Conservation (phyloP, 2,888 invertebrate genomes). For the Eristalis arbustorum region DNA sequence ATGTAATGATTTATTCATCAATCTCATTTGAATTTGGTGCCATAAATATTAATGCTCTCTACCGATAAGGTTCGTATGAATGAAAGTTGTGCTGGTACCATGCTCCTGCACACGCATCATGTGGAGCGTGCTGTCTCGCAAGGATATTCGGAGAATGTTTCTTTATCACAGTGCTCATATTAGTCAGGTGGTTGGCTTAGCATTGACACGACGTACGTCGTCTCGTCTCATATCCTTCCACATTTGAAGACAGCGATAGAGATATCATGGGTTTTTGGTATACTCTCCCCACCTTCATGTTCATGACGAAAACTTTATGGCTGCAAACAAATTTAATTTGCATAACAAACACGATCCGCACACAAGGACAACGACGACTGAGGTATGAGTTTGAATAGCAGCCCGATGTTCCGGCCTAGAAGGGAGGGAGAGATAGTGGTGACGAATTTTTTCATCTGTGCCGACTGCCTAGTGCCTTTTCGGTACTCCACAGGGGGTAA, state of each 20-base stretch:
- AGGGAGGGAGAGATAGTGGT: background rate
- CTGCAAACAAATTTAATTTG: slow-evolving; percentile 68
- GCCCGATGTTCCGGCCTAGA: slow-evolving; percentile 25
- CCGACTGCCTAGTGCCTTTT: slow-evolving; percentile 27
- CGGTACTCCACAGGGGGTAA: slow-evolving; percentile 39
- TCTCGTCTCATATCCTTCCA: slow-evolving; percentile 20
- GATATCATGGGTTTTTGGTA: slow-evolving; percentile 45
- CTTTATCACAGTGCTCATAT: slow-evolving; percentile 50
- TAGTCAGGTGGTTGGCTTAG: slow-evolving; percentile 52
- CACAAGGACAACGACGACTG: slow-evolving; percentile 33
- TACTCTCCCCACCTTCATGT: slow-evolving; percentile 1
- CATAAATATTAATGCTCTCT: slow-evolving; percentile 67
- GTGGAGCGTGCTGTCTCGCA: slow-evolving; percentile 17
- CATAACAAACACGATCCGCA: slow-evolving; percentile 65
- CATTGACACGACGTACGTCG: slow-evolving; percentile 26
- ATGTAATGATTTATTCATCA: slow-evolving; percentile 69
- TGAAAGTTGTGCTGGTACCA: slow-evolving; percentile 39
- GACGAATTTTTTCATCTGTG: slow-evolving; percentile 17
- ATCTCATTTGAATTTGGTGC: slow-evolving; percentile 69
- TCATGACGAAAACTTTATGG: slow-evolving; percentile 60
- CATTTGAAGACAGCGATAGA: slow-evolving; percentile 53
- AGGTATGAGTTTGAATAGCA: background rate
- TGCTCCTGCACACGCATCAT: background rate
- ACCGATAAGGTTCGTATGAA: slow-evolving; percentile 39
- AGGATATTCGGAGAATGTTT: slow-evolving; percentile 43